Evolutionary conservation across 2,113 vertebrate species (phyloP).

Genomic region (Picathartes gymnocephalus): DNA sequence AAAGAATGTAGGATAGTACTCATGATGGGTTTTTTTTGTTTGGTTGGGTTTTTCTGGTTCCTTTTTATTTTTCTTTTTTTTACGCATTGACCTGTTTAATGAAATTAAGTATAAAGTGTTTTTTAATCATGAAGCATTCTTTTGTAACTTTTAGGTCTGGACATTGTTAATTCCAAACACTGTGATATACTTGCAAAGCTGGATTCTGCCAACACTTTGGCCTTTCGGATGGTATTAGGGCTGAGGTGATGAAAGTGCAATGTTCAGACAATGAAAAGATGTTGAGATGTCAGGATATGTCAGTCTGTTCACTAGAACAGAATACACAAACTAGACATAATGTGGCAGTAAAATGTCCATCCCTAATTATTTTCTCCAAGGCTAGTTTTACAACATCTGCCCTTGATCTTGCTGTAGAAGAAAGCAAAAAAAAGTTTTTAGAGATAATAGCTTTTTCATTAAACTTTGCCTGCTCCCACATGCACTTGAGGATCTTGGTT

Average conservation of each 20-base stretch:
- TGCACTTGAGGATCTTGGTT: not conserved
- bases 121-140: not conserved
- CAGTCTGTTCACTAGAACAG: not conserved
- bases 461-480: rapidly evolving
- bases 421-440: not conserved
- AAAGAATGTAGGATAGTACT: not conserved
- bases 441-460: not conserved
- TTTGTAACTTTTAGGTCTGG: not conserved
- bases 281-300: not conserved
- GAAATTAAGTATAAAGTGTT: not conserved
- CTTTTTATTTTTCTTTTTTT: not conserved
- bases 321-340: not conserved
- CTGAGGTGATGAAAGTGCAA: not conserved
- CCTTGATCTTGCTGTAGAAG: not conserved
- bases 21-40: too few relatives aligned
- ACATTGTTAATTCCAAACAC: not conserved
- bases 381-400: not conserved
- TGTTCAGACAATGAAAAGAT: not conserved
- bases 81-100: not conserved
- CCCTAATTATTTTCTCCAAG: not conserved
- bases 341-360: not conserved
- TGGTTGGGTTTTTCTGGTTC: rapidly evolving
- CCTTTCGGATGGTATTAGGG: not conserved
- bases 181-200: not conserved
- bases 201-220: not conserved